Percentiles rank a stretch among this genome's conserved stretches.
Conservation (phyloP, 2,888 invertebrate species). For the Stenodera caucasica region DNA sequence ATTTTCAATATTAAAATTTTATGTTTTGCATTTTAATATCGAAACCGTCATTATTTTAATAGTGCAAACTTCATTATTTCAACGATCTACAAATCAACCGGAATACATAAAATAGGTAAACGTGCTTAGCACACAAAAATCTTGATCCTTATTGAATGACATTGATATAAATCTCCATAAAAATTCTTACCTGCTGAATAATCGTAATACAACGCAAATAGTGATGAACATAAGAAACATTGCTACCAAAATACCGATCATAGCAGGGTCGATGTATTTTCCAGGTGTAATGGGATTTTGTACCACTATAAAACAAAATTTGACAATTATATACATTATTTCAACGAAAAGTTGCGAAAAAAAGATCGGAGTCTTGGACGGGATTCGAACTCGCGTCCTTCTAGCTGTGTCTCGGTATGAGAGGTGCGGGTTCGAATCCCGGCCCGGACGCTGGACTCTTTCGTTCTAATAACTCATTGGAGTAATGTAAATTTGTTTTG, state of each 20-base stretch:
- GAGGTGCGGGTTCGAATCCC: too few species aligned
- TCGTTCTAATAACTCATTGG: too few species aligned
- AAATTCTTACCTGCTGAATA: constrained; percentile 83
- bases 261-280: constrained; percentile 81
- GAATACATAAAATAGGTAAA: not conserved
- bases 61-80: not conserved
- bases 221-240: constrained; percentile 94
- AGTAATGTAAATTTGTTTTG: not conserved
- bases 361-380: not conserved
- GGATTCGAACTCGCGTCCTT: too few species aligned
- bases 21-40: too few species aligned
- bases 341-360: too few species aligned
- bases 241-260: constrained; percentile 87
- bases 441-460: too few species aligned
- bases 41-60: too few species aligned
- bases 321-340: too few species aligned
- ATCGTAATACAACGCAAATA: constrained; percentile 86
- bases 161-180: not conserved
- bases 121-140: not conserved
- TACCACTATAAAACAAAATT: constrained; percentile 52
- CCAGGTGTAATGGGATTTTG: constrained; percentile 65
- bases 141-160: too few species aligned
- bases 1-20: too few species aligned
- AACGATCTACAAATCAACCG: not conserved
- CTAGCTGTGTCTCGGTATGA: too few species aligned